Percentiles rank a stretch among this genome's conserved stretches.
phyloP scores from a whole-genome alignment of 2,113 vertebrate genomes.

The Prinia subflava region DNA sequence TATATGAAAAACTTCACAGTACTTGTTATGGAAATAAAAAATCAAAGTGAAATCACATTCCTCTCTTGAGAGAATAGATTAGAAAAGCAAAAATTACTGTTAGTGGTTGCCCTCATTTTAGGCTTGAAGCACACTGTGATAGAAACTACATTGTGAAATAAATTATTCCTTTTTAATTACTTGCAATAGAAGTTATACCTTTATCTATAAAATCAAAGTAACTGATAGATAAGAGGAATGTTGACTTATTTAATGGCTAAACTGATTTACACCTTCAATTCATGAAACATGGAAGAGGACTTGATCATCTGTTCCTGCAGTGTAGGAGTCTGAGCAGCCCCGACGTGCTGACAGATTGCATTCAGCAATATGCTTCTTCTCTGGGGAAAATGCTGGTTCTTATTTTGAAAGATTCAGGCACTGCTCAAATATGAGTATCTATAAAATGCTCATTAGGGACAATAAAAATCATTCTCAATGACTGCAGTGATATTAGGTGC shows the following conservation, averaged over 20 bases:
- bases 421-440: conserved; percentile 27
- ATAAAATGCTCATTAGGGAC: conserved; percentile 55
- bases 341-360: conserved; percentile 13
- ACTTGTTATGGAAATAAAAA: conserved; percentile 47
- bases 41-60: conserved; percentile 30
- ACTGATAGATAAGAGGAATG: conserved; percentile 42
- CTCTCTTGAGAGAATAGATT: conserved; percentile 34
- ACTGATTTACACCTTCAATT: conserved; percentile 52
- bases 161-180: conserved; percentile 69
- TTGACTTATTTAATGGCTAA: conserved; percentile 58
- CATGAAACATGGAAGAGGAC: conserved; percentile 49
- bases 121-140: conserved; percentile 39
- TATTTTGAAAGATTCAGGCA: conserved; percentile 46
- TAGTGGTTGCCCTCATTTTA: conserved; percentile 53
- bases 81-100: conserved; percentile 36
- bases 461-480: conserved; percentile 51
- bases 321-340: not conserved
- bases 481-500: conserved; percentile 27
- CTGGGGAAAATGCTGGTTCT: conserved; percentile 14
- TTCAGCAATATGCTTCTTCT: conserved; percentile 31
- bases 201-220: conserved; percentile 65
- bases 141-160: conserved; percentile 52
- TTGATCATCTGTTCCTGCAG: conserved; percentile 35
- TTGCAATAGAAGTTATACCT: conserved; percentile 45
- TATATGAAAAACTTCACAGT: not conserved